phyloP scores from a whole-genome alignment of 1,140 invertebrate genomes.

The Coelopa frigida region DNA sequence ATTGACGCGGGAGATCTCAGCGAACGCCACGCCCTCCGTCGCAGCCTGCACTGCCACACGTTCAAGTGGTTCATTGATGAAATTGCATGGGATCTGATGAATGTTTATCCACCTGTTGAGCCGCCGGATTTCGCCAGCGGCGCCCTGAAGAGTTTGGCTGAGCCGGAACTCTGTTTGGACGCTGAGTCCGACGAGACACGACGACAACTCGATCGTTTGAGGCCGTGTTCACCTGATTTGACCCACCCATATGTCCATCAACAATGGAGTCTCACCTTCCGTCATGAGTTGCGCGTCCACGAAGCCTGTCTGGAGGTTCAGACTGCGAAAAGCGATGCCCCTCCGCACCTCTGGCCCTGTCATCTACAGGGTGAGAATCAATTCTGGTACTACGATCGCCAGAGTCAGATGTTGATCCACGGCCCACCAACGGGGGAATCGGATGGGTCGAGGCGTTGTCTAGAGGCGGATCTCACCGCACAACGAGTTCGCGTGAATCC shows the following conservation, averaged over 20 bases:
- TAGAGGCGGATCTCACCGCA: conserved; percentile 17
- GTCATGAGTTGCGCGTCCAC: conserved; percentile 77
- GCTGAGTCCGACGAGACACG: conserved; percentile 54
- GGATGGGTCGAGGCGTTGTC: conserved; percentile 21
- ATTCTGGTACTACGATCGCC: conserved; percentile 77
- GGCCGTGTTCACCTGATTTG: conserved; percentile 46
- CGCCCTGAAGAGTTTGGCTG: conserved; percentile 58
- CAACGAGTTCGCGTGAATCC: conserved; percentile 3
- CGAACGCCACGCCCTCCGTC: conserved; percentile 60
- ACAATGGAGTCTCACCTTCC: conserved; percentile 71
- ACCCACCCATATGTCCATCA: conserved; percentile 50
- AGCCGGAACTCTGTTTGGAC: conserved; percentile 66
- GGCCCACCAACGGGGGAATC: conserved; percentile 8
- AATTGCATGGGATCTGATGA: conserved; percentile 81
- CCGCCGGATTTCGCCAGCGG: conserved; percentile 78
- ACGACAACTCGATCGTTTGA: conserved; percentile 50
- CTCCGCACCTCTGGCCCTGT: conserved; percentile 67
- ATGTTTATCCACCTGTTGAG: conserved; percentile 84
- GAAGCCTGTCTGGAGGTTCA: conserved; percentile 84
- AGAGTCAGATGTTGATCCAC: conserved; percentile 19
- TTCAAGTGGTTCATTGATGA: conserved; percentile 95
- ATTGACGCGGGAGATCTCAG: conserved; percentile 64
- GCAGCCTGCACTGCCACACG: conserved; percentile 74
- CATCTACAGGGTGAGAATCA: conserved; percentile 87
- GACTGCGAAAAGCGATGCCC: conserved; percentile 55